phyloP scores from a whole-genome alignment of 2,113 vertebrate genomes.

The Rutilus rutilus region DNA sequence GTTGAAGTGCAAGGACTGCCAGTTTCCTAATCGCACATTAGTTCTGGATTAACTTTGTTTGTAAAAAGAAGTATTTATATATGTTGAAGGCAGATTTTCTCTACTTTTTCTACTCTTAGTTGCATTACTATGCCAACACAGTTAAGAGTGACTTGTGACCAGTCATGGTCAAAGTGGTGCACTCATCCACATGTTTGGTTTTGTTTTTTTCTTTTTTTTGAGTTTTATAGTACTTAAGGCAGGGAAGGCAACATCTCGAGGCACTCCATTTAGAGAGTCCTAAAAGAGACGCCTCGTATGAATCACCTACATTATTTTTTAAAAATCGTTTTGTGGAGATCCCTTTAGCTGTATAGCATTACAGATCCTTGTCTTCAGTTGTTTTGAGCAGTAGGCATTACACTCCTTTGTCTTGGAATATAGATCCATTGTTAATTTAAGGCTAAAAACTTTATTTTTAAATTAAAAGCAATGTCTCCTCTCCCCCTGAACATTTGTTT shows the following conservation, averaged over 20 bases:
- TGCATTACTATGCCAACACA: slow-evolving; percentile 31
- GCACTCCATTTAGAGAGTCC: not conserved
- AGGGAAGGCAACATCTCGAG: slow-evolving; percentile 16
- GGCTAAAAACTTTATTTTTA: slow-evolving; percentile 39
- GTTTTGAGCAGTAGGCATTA: slow-evolving; percentile 33
- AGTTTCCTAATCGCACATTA: not conserved
- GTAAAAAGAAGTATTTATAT: slow-evolving; percentile 55
- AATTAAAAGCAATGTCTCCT: slow-evolving; percentile 42
- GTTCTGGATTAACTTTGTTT: slow-evolving; percentile 33
- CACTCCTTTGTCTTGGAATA: not conserved
- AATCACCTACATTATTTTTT: not conserved
- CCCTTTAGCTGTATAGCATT: slow-evolving; percentile 21
- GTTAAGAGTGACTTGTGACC: slow-evolving; percentile 15
- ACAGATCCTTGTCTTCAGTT: slow-evolving; percentile 1
- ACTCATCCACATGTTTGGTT: not conserved
- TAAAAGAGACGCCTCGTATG: not conserved
- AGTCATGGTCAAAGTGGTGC: slow-evolving; percentile 12
- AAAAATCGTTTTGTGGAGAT: not conserved
- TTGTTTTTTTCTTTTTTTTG: not conserved
- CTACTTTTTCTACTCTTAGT: slow-evolving; percentile 51
- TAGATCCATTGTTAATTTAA: slow-evolving; percentile 39
- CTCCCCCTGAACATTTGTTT: not conserved
- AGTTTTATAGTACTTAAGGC: slow-evolving; percentile 1
- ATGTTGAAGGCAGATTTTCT: slow-evolving; percentile 30
- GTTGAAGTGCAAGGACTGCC: not conserved